Evolutionary conservation across 2,888 invertebrate species (phyloP).

Genomic region (Trachelus troglodyta): DNA sequence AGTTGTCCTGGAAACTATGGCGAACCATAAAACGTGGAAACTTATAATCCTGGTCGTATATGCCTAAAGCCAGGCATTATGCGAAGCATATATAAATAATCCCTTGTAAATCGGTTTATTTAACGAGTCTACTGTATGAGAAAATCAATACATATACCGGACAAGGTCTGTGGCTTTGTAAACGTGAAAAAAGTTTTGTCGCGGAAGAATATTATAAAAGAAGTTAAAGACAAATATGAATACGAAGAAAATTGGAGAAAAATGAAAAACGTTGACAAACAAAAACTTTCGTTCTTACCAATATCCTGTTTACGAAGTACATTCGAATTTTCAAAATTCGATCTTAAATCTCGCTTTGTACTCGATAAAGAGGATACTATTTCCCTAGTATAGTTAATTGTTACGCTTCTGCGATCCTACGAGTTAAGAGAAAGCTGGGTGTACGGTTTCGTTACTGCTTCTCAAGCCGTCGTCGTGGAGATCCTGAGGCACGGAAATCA

Average conservation of each 20-base stretch:
- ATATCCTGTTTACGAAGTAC: not conserved
- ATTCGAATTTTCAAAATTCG: not conserved
- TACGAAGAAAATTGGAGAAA: not conserved
- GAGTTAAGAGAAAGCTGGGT: not conserved
- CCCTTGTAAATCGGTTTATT: not conserved
- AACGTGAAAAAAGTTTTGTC: not conserved
- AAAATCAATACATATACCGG: not conserved
- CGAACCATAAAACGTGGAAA: not conserved
- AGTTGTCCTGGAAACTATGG: not conserved
- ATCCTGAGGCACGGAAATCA: not conserved
- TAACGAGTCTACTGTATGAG: not conserved
- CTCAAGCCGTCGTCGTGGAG: not conserved
- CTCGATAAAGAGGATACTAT: not conserved
- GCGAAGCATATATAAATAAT: not conserved
- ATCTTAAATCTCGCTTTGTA: not conserved
- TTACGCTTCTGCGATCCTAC: not conserved
- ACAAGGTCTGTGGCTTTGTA: not conserved
- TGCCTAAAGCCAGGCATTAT: not conserved
- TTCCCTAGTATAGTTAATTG: not conserved
- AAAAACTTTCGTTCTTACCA: not conserved
- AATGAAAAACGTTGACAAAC: not conserved
- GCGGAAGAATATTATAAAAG: not conserved
- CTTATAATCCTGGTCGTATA: not conserved
- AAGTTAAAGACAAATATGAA: not conserved
- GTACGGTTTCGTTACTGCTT: not conserved